Percentiles rank a stretch among this genome's conserved stretches.
Conservation (phyloP, 1,140 invertebrate genomes). For the Drosophila pseudoananassae region DNA sequence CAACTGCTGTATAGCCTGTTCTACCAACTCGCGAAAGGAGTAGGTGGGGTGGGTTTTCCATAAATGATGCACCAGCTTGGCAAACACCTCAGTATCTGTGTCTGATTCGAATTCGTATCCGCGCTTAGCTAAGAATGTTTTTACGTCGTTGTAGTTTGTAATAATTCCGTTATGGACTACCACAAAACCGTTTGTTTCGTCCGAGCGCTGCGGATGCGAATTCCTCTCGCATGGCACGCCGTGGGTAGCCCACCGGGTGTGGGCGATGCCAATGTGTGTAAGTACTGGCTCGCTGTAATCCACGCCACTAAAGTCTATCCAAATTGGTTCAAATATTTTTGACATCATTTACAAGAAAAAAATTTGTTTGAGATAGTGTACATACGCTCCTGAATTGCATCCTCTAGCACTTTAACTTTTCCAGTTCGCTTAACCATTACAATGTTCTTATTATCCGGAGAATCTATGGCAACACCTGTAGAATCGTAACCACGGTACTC, state of each 20-base stretch:
- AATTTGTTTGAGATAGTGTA: not conserved
- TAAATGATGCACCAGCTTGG: constrained; percentile 97
- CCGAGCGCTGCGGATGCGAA: constrained; percentile 99
- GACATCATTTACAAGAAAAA: not conserved
- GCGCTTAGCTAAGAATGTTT: constrained; percentile 95
- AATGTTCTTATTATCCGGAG: constrained; percentile 90
- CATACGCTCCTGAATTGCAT: constrained; percentile 89
- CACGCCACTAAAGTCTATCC: constrained; percentile 65
- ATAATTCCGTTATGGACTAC: constrained; percentile 99
- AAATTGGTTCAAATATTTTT: not conserved
- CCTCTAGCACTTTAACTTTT: constrained; percentile 96
- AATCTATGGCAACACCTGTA: constrained; percentile 97
- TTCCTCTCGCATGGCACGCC: constrained; percentile 96
- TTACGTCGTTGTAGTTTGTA: constrained; percentile 99
- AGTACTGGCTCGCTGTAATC: constrained; percentile 69
- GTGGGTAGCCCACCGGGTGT: constrained; percentile 99
- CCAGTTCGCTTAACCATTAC: constrained; percentile 95
- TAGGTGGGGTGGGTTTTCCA: constrained; percentile 95
- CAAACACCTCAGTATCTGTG: constrained; percentile 99
- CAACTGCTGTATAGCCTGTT: constrained; percentile 97
- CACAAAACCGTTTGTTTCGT: constrained; percentile 94
- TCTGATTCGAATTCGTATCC: constrained; percentile 98
- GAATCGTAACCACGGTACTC: constrained; percentile 99
- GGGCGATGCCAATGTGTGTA: constrained; percentile 97
- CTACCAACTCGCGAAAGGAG: constrained; percentile 97